phyloP scores from a whole-genome alignment of 2,113 vertebrate species.

The Eudyptes chrysolophus region DNA sequence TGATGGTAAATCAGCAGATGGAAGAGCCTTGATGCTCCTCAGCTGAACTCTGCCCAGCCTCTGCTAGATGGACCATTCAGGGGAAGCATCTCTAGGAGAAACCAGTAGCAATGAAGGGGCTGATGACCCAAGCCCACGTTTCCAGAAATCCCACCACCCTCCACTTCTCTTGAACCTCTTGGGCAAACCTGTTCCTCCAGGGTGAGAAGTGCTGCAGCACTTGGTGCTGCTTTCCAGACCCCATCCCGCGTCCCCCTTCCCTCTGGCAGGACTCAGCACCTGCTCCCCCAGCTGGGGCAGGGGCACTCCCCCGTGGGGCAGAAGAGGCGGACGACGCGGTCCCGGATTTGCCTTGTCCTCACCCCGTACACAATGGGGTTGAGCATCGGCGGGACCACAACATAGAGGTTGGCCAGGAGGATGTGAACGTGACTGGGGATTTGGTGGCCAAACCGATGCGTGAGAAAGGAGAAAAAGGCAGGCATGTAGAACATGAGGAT shows the following conservation, averaged over 20 bases:
- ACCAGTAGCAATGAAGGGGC: neutral
- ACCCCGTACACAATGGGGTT: constrained; percentile 72
- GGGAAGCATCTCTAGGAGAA: neutral
- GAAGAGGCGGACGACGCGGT: neutral
- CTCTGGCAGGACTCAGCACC: neutral
- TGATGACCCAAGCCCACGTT: fast-evolving
- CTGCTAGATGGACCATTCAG: neutral
- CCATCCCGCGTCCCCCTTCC: fast-evolving
- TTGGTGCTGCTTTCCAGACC: neutral
- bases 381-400: constrained; percentile 53
- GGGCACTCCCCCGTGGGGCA: fast-evolving
- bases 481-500: constrained; percentile 68
- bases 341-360: constrained; percentile 60
- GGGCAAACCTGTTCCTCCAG: neutral
- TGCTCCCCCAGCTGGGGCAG: fast-evolving
- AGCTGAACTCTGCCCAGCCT: neutral
- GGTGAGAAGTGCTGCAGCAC: fast-evolving
- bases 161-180: neutral
- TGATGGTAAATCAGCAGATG: neutral
- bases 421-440: constrained; percentile 31
- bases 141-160: neutral
- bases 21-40: neutral
- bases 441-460: constrained; percentile 41
- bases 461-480: constrained; percentile 69
- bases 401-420: constrained; percentile 63